Percentiles rank a stretch among this genome's conserved stretches.
Conservation (phyloP, 2,888 invertebrate genomes). For the Metacarcinus magister region DNA sequence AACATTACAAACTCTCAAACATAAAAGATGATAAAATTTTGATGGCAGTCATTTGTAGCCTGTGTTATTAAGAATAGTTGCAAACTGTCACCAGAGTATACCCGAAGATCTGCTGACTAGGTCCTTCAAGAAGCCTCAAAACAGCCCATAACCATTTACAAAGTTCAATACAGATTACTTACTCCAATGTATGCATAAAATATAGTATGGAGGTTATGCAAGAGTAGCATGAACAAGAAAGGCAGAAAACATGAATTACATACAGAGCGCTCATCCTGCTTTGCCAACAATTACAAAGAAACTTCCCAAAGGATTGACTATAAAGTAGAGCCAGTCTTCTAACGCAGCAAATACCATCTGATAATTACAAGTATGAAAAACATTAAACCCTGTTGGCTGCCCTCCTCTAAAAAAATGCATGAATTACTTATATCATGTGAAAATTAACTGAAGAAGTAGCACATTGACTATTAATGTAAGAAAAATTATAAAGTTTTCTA, state of each 20-base stretch:
- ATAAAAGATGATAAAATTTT: conserved; percentile 76
- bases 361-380: background rate
- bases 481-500: background rate
- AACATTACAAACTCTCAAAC: conserved; percentile 76
- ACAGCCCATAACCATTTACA: conserved; percentile 71
- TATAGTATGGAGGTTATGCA: conserved; percentile 41
- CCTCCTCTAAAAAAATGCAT: background rate
- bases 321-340: conserved; percentile 43
- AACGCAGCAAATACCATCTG: background rate
- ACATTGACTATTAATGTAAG: background rate
- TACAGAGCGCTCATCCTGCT: conserved; percentile 31
- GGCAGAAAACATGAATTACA: conserved; percentile 34
- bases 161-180: conserved; percentile 70
- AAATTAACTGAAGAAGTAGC: background rate
- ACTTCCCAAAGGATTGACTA: conserved; percentile 40
- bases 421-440: background rate
- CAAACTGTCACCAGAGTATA: conserved; percentile 79
- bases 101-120: conserved; percentile 78
- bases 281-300: background rate
- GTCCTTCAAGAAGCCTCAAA: conserved; percentile 72
- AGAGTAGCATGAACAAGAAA: conserved; percentile 35
- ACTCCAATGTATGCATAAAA: conserved; percentile 71
- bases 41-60: conserved; percentile 81
- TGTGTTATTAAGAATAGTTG: conserved; percentile 78
- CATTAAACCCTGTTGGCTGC: background rate